These are phyloP conservation scores for Thunnus maccoyii DNA, from an alignment of 2,113 vertebrate genomes.

Conservation along the genomic window DNA sequence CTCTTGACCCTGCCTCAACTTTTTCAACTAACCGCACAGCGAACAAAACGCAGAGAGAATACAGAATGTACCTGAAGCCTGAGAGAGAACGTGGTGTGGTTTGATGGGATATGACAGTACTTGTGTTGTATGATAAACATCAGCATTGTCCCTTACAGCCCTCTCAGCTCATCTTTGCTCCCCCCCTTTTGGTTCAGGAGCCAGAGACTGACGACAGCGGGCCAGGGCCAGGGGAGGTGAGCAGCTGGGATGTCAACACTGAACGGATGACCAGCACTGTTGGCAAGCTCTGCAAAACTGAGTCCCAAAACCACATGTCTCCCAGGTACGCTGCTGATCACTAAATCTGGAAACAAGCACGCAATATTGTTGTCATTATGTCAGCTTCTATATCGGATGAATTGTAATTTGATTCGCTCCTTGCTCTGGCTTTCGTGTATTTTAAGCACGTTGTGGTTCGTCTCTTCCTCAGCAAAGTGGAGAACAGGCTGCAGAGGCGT, in stretches of 20 bases:
- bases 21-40: neutral
- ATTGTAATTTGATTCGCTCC: neutral
- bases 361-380: slow-evolving; percentile 1
- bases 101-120: neutral
- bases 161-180: slow-evolving; percentile 28
- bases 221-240: slow-evolving; percentile 68
- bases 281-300: slow-evolving; percentile 83
- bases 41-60: neutral
- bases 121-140: slow-evolving; percentile 40
- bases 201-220: slow-evolving; percentile 75
- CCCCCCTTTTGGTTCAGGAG: slow-evolving; percentile 68
- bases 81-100: neutral
- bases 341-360: slow-evolving; percentile 24
- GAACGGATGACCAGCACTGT: slow-evolving; percentile 78
- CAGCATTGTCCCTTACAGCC: slow-evolving; percentile 10
- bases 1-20: neutral
- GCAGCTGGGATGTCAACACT: slow-evolving; percentile 79
- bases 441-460: slow-evolving; percentile 13
- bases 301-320: slow-evolving; percentile 86
- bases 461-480: slow-evolving; percentile 76
- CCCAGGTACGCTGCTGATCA: slow-evolving; percentile 77
- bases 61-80: neutral
- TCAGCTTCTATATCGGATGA: neutral
- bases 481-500: slow-evolving; percentile 80
- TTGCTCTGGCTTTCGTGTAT: neutral